Conservation (phyloP, 2,888 invertebrate species). For the Cheiracanthium punctorium region DNA sequence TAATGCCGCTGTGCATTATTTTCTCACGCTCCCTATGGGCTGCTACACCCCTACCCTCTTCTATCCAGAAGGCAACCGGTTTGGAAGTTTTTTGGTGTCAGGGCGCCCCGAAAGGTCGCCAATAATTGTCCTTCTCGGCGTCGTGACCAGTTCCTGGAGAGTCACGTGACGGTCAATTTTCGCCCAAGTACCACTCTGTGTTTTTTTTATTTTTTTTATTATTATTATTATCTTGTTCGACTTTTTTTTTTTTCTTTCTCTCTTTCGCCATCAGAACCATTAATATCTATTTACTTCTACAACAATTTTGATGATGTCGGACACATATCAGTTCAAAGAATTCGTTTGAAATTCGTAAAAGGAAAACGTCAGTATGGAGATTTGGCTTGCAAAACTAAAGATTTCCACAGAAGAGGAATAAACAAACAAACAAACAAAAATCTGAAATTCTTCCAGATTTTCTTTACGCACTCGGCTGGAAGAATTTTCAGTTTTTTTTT, state of each 20-base stretch:
- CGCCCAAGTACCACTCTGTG: slow-evolving; percentile 20
- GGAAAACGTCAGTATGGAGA: too few species aligned
- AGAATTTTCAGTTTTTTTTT: too few species aligned
- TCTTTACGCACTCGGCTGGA: too few species aligned
- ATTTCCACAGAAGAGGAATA: too few species aligned
- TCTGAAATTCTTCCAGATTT: too few species aligned
- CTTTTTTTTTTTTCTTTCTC: slow-evolving; percentile 3
- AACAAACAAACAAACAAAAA: too few species aligned
- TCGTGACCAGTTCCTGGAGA: slow-evolving; percentile 62
- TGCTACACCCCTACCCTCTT: slow-evolving; percentile 34
- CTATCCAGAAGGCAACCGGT: slow-evolving; percentile 51
- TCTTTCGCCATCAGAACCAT: neutral
- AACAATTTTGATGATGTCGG: too few species aligned
- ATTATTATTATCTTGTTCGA: too few species aligned
- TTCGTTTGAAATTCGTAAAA: too few species aligned
- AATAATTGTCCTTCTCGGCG: slow-evolving; percentile 61
- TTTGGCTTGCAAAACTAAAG: too few species aligned
- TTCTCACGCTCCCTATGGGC: slow-evolving; percentile 60
- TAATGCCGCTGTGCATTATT: slow-evolving; percentile 8
- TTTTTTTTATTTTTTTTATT: slow-evolving; percentile 15
- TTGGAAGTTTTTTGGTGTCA: slow-evolving; percentile 38
- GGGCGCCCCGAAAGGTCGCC: slow-evolving; percentile 57
- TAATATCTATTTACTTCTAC: too few species aligned
- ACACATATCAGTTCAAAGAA: too few species aligned
- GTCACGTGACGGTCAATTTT: slow-evolving; percentile 61